Percentiles rank a stretch among this genome's conserved stretches.
Evolutionary conservation across 23 tunicate genomes (phyloP).

Genomic region (Trididemnum nubilum): DNA sequence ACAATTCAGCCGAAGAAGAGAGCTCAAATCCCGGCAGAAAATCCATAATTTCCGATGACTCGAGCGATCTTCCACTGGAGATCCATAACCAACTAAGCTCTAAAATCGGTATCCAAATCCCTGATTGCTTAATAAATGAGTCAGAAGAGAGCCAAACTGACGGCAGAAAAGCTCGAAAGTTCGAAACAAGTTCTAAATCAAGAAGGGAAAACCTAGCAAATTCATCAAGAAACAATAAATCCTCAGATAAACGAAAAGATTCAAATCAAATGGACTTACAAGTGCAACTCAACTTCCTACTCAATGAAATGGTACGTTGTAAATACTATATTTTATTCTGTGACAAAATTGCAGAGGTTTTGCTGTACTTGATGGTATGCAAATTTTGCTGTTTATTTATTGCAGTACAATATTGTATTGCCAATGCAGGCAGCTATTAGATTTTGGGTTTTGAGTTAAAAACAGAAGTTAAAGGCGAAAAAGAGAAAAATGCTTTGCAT

Average conservation of each 20-base stretch:
- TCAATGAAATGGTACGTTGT: conserved; percentile 75
- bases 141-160: not conserved
- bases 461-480: no score
- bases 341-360: no score
- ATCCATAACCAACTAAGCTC: conserved; percentile 34
- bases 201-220: no score
- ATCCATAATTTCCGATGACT: conserved; percentile 47
- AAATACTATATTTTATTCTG: no score
- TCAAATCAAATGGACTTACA: conserved; percentile 47
- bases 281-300: conserved; percentile 51
- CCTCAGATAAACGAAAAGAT: conserved; percentile 18
- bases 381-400: no score
- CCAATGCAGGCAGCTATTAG: no score
- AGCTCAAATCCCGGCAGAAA: conserved; percentile 48
- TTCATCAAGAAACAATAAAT: not conserved
- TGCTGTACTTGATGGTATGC: no score
- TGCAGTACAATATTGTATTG: no score
- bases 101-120: conserved; percentile 23
- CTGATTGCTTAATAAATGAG: conserved; percentile 23
- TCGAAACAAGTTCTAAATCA: no score
- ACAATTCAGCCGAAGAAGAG: conserved; percentile 62
- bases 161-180: not conserved
- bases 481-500: no score
- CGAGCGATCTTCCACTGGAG: not conserved
- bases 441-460: no score